Base-by-base conservation (phyloP, 1,140 invertebrate species). In the Cepaea nemoralis region DNA sequence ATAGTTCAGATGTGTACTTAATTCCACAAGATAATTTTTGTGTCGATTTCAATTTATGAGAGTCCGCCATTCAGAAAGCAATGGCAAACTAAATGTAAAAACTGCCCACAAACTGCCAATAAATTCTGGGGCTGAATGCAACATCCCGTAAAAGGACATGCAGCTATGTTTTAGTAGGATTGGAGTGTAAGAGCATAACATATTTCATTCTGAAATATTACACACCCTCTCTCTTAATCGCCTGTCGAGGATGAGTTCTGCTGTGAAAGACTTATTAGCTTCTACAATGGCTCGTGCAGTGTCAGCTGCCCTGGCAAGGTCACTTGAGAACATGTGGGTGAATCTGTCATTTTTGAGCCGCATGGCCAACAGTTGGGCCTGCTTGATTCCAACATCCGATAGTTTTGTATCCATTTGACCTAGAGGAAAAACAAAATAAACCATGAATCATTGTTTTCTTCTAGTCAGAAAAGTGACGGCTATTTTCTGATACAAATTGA, bases 311-410 rank as follows among this genome's bases (percentile, higher is more conserved):
- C 91, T 71, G 22, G 77, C 83, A 8, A 91, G 80, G 85, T 91
- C 91, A 87, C 90, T 91, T 12, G 87, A 83, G 81, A 88, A 91
- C 6, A 91, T 83, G 80, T 91, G 90, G 40, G 89, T 89, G 79
- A 89, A 91, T 24, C 82, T 85, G 19, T 90, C 86, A 83, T 90
- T 83, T 67, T 90, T 80, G 27, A 91, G 85, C 50, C 88, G 75
- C 31, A 81, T 31, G 50, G 84, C 90, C 14, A 88, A 83, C 35
- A 91, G 81, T 59, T 84, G 75, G 3, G 90, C 90, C 80, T 91
- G 91, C 40, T 83, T 73, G n/a, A 86, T 55, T 19, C 91, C 91
- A 2, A 86, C 83, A 48, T 88, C 84, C 50, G 90, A 91, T 37
- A 91, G 80, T 0, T 88, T 85, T 19, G 89, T 87, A 82, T 91